Evolutionary conservation across 1,140 invertebrate genomes (phyloP).

Genomic region (Anoplophora glabripennis): DNA sequence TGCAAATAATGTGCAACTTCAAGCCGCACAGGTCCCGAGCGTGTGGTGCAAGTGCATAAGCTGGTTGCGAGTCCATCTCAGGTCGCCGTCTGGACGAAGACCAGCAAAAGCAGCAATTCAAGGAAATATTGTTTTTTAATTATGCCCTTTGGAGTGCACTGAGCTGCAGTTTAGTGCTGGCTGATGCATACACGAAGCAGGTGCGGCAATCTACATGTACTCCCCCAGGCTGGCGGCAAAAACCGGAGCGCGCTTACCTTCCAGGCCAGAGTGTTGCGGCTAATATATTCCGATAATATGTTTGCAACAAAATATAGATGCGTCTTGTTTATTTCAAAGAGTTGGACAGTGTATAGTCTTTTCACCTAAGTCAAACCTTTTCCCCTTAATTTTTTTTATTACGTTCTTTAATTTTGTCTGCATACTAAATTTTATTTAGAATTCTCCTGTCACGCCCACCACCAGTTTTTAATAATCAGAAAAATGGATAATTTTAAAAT

Average conservation of each 20-base stretch:
- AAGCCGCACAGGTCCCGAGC: background rate
- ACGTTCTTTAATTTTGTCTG: too few species aligned
- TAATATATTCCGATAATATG: too few species aligned
- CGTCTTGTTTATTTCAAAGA: background rate
- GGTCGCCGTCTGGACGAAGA: constrained; percentile 6
- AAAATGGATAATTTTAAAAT: background rate
- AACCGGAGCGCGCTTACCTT: background rate
- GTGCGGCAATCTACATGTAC: constrained; percentile 10
- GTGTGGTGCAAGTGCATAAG: background rate
- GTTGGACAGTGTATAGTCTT: too few species aligned
- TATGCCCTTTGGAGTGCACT: constrained; percentile 10
- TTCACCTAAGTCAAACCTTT: too few species aligned
- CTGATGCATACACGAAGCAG: constrained; percentile 6
- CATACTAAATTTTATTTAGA: too few species aligned
- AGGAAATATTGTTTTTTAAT: constrained; percentile 12
- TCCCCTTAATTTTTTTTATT: too few species aligned
- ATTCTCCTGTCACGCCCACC: too few species aligned
- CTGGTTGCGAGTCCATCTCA: background rate
- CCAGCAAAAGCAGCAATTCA: constrained; percentile 3
- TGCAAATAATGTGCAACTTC: too few species aligned
- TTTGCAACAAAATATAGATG: too few species aligned
- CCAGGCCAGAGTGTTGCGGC: background rate
- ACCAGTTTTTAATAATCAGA: too few species aligned
- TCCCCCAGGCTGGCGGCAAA: constrained; percentile 2
- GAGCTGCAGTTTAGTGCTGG: constrained; percentile 3